A percentile compares a stretch with the other conserved stretches of the same genome.
Conservation (phyloP, 2,113 vertebrate species). For the Phodopus roborovskii region DNA sequence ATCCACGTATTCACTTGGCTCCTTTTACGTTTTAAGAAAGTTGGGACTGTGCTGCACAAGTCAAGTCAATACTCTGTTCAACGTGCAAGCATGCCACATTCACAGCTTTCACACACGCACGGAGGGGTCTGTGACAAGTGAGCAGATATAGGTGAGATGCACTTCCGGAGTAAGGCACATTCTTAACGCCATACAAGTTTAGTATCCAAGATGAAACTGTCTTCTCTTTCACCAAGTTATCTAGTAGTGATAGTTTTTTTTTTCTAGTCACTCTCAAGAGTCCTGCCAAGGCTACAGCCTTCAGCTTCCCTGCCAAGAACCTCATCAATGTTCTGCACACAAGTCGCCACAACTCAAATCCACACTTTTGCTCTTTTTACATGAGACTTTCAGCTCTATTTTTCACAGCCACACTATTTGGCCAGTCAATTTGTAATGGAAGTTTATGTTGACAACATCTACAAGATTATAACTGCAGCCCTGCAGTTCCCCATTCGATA, state of each 20-base stretch:
- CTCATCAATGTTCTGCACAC: constrained; percentile 3
- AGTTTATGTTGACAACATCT: constrained; percentile 71
- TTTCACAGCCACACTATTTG: constrained; percentile 9
- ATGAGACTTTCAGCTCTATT: constrained; percentile 19
- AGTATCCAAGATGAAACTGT: not conserved
- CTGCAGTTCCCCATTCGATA: constrained; percentile 14
- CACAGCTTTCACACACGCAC: not conserved
- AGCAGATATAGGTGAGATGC: not conserved
- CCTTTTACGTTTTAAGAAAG: constrained; percentile 18
- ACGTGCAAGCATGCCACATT: not conserved
- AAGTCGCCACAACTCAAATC: constrained; percentile 31
- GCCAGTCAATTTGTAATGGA: constrained; percentile 20
- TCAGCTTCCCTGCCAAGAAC: not conserved
- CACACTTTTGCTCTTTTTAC: constrained; percentile 1
- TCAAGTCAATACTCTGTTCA: not conserved
- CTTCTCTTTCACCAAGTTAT: constrained; percentile 50
- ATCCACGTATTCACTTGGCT: not conserved
- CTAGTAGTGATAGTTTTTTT: constrained; percentile 32
- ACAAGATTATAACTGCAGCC: constrained; percentile 49
- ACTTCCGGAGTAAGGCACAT: not conserved
- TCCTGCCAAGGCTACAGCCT: not conserved
- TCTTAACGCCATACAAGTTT: not conserved
- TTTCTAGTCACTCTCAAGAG: constrained; percentile 10
- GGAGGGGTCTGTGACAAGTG: not conserved
- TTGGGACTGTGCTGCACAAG: not conserved